phyloP scores from a whole-genome alignment of 2,888 invertebrate species.

The Drosophila anomalipes region DNA sequence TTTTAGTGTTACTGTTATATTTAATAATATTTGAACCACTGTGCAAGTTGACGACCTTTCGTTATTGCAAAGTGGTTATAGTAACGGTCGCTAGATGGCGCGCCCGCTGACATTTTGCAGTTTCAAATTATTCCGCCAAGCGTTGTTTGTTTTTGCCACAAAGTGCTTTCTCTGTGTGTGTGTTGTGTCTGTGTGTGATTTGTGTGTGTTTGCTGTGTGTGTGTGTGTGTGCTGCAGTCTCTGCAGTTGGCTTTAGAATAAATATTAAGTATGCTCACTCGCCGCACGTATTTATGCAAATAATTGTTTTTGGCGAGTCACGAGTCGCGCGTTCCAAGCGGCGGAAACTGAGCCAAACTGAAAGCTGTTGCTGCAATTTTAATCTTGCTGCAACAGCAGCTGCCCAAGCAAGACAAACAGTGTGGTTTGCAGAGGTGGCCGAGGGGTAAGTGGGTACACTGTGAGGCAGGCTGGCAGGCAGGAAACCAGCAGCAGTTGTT shows the following conservation, averaged over 20 bases:
- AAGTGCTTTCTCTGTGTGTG: background rate
- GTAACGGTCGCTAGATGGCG: constrained; percentile 56
- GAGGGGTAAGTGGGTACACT: background rate
- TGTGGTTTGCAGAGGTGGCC: background rate
- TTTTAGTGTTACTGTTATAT: background rate
- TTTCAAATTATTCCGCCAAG: constrained; percentile 61
- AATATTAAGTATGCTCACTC: constrained; percentile 62
- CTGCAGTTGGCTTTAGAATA: constrained; percentile 69
- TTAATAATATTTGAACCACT: constrained; percentile 7
- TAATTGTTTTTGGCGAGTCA: constrained; percentile 74
- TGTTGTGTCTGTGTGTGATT: background rate
- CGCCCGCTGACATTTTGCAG: constrained; percentile 55
- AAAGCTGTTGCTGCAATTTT: constrained; percentile 65
- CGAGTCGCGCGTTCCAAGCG: constrained; percentile 47
- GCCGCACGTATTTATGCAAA: constrained; percentile 66
- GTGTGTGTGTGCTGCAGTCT: constrained; percentile 19
- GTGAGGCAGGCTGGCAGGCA: constrained; percentile 5
- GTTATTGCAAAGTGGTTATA: constrained; percentile 21
- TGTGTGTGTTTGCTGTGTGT: background rate
- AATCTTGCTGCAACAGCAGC: constrained; percentile 53
- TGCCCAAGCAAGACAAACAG: constrained; percentile 32
- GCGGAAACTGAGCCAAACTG: constrained; percentile 36
- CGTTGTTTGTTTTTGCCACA: constrained; percentile 34
- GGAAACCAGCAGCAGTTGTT: constrained; percentile 72
- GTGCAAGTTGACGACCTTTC: constrained; percentile 17